phyloP scores from a whole-genome alignment of 1,140 invertebrate genomes.

The Dryas iulia region DNA sequence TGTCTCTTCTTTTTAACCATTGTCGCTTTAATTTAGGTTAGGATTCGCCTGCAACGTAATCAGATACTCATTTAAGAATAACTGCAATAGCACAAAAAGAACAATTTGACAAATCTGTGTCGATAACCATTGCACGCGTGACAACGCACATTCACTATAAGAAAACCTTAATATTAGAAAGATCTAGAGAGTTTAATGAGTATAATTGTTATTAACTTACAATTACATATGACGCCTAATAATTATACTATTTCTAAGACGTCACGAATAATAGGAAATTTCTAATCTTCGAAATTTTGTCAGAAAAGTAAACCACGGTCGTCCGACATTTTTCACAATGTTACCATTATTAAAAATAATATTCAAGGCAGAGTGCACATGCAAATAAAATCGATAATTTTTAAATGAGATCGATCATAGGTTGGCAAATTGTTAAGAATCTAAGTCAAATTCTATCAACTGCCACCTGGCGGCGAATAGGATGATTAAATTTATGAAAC shows the following conservation, averaged over 20 bases:
- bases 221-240: conserved; percentile 58
- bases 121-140: conserved; percentile 77
- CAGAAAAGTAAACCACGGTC: conserved; percentile 66
- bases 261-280: conserved; percentile 43
- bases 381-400: conserved; percentile 23
- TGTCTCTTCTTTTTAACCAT: conserved; percentile 85
- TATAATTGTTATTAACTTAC: conserved; percentile 51
- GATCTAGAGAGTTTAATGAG: not conserved
- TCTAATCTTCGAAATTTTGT: conserved; percentile 58
- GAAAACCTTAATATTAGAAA: conserved; percentile 9
- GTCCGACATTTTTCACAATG: conserved; percentile 67
- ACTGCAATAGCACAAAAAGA: conserved; percentile 72
- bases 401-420: conserved; percentile 13
- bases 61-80: conserved; percentile 77
- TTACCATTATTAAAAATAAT: conserved; percentile 40
- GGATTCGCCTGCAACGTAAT: conserved; percentile 70
- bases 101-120: conserved; percentile 76
- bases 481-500: conserved; percentile 66
- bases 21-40: conserved; percentile 55
- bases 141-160: conserved; percentile 69
- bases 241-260: conserved; percentile 43
- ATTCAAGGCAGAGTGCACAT: conserved; percentile 11
- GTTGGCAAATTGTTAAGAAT: conserved; percentile 24
- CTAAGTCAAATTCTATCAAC: conserved; percentile 10
- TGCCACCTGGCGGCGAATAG: conserved; percentile 49